Conservation (phyloP, 2,888 invertebrate species). For the Lithosia quadra region DNA sequence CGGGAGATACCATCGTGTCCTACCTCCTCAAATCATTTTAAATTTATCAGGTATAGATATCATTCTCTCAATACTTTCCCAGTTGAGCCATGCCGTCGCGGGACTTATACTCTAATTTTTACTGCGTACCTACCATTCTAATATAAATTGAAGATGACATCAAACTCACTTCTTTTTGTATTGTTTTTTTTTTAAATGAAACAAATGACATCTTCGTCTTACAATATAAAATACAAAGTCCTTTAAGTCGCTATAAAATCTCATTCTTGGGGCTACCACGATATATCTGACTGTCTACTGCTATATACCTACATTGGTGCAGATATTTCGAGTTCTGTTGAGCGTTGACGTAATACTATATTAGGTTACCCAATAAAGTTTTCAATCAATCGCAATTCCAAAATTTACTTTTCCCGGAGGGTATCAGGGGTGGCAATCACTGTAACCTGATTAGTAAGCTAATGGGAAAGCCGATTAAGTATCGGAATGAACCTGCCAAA, state of each 20-base stretch:
- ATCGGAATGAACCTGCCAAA: constrained; percentile 7
- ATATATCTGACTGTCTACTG: background rate
- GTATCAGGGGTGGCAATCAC: constrained; percentile 12
- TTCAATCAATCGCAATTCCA: constrained; percentile 12
- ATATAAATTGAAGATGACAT: background rate
- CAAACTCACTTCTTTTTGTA: background rate
- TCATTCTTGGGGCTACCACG: background rate
- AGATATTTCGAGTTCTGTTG: background rate
- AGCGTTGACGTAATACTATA: background rate
- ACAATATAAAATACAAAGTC: no score
- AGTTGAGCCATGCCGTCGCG: no score
- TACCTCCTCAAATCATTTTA: no score
- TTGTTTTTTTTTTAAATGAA: background rate
- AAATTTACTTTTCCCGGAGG: constrained; percentile 9
- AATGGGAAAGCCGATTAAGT: constrained; percentile 18
- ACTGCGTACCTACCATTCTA: background rate
- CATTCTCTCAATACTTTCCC: no score
- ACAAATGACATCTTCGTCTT: background rate
- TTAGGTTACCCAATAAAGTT: background rate
- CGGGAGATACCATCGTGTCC: no score
- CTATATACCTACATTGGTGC: background rate
- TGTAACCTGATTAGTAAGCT: constrained; percentile 11
- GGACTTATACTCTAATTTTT: no score
- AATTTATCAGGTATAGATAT: no score
- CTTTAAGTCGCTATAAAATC: background rate